A percentile compares a stretch with the other conserved stretches of the same genome.
These are phyloP conservation scores for Bos javanicus DNA, from an alignment of 2,113 vertebrate genomes.

Conservation along the genomic window DNA sequence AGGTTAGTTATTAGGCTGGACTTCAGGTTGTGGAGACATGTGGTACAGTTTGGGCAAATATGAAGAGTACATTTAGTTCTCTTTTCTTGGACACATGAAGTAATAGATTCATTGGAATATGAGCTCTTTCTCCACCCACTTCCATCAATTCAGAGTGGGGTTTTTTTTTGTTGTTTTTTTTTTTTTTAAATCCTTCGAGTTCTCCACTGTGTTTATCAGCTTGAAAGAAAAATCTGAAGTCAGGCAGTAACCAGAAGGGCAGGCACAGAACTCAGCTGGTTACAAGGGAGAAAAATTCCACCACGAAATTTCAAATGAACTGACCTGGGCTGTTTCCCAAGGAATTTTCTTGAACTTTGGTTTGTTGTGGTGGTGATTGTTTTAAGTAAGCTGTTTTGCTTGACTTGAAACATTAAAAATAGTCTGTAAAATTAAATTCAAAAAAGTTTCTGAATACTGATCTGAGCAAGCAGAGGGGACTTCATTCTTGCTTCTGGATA, in stretches of 20 bases:
- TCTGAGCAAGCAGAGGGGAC: neutral
- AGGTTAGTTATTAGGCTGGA: neutral
- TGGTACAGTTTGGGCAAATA: slow-evolving; percentile 27
- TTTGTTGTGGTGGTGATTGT: neutral
- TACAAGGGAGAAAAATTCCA: slow-evolving; percentile 2
- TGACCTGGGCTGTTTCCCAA: neutral
- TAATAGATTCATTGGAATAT: slow-evolving; percentile 61
- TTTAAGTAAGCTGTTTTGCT: neutral
- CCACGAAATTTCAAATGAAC: slow-evolving; percentile 15
- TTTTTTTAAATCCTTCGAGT: slow-evolving; percentile 9
- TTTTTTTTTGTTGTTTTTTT: neutral
- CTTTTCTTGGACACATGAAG: slow-evolving; percentile 53
- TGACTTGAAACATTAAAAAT: slow-evolving; percentile 28
- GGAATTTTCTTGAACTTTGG: slow-evolving; percentile 3
- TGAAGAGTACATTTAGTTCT: slow-evolving; percentile 29
- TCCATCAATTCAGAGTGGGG: slow-evolving; percentile 56
- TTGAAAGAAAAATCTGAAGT: slow-evolving; percentile 37
- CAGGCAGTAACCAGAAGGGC: slow-evolving; percentile 7
- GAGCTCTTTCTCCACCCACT: slow-evolving; percentile 71
- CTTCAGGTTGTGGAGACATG: slow-evolving; percentile 6
- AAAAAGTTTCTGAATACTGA: neutral
- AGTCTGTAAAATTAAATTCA: neutral
- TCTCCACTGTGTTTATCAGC: slow-evolving; percentile 29
- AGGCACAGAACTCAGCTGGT: neutral
- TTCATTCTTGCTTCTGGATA: neutral